A percentile compares a stretch with the other conserved stretches of the same genome.
Conservation (phyloP, 2,113 vertebrate genomes). For the Turdus rufiventris region DNA sequence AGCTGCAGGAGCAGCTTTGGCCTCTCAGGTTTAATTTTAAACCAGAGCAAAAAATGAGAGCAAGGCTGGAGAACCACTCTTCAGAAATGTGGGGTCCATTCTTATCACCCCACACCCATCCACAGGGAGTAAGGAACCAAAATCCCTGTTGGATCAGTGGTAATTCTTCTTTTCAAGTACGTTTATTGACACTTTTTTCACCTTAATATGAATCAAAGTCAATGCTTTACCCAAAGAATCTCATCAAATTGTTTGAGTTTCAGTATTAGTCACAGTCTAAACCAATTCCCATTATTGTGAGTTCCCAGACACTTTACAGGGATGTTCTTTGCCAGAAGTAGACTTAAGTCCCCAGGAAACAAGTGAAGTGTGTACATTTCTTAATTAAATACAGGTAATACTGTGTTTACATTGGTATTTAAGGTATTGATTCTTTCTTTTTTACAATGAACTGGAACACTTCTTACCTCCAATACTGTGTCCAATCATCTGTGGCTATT, state of each 20-base stretch:
- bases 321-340: neutral
- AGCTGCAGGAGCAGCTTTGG: neutral
- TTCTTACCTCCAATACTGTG: neutral
- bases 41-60: neutral
- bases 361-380: neutral
- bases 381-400: neutral
- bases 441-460: neutral
- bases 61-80: neutral
- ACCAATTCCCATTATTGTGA: neutral
- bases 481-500: neutral
- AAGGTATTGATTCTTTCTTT: neutral
- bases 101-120: neutral
- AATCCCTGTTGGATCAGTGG: neutral
- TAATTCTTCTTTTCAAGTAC: neutral
- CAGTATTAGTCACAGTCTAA: neutral
- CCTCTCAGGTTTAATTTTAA: neutral
- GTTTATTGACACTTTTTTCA: neutral
- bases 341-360: neutral
- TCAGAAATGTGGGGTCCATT: neutral
- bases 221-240: neutral
- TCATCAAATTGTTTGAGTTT: neutral
- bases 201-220: neutral
- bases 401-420: neutral
- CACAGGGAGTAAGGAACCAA: neutral
- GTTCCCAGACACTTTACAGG: neutral